Evolutionary conservation across 2,797 vertebrate genomes (phyloP).

Genomic region (Sarcoramphus papa): DNA sequence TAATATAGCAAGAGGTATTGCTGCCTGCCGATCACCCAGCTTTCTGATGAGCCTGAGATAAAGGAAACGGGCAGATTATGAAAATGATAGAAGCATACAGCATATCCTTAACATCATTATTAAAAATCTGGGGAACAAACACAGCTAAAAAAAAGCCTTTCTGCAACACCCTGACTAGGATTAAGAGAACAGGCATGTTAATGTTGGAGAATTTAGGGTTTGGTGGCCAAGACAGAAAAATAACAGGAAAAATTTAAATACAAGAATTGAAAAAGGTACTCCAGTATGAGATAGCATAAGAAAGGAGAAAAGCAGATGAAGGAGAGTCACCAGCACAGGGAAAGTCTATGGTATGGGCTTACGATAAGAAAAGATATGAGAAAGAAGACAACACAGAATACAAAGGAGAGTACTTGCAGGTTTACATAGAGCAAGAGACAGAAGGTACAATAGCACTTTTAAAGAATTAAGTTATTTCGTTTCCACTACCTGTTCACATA

Average conservation of each 20-base stretch:
- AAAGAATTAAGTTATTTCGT: neutral
- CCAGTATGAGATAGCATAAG: neutral
- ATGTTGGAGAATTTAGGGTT: neutral
- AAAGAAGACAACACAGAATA: neutral
- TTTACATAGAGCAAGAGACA: neutral
- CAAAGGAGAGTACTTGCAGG: neutral
- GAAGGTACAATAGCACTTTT: neutral
- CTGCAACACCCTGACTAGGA: neutral
- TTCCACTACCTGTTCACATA: neutral
- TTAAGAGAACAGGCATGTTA: neutral
- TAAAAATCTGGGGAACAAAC: neutral
- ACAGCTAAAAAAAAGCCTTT: neutral
- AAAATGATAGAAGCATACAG: neutral
- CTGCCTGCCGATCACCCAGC: neutral
- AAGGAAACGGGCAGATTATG: neutral
- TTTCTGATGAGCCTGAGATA: neutral
- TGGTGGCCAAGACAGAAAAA: neutral
- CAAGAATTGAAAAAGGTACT: neutral
- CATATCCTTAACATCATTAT: neutral
- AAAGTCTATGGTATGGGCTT: fast-evolving
- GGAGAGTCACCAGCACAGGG: neutral
- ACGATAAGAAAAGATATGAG: neutral
- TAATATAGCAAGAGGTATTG: neutral
- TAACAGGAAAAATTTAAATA: neutral
- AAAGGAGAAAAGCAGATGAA: neutral